Evolutionary conservation across 2,797 vertebrate species (phyloP), one percentile per base, ranked within the genome.

Genomic region (Gadopsis marmoratus): DNA sequence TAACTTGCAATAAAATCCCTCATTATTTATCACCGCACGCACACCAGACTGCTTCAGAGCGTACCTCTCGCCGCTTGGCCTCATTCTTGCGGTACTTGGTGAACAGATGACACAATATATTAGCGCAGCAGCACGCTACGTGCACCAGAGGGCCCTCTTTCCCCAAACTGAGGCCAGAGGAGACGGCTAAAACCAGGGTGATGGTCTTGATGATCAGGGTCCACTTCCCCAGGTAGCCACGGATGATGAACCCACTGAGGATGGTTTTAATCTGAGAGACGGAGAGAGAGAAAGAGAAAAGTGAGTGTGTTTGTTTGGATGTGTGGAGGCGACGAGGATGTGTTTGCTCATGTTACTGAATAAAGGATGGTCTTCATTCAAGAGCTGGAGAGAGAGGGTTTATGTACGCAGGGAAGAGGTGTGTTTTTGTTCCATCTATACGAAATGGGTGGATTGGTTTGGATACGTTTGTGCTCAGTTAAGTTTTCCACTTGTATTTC

Each of bases 161-260:
- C 51, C 98, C 98, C 79, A 99, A 81, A 78, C 97, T 99, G 88
- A 99, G 96, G 21, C 95, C 95, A 0, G 98, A 99, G 11, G 98
- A 98, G 56, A 99, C 98, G 0, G 98, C 98, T 88, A 99, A 80
- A 19, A 98, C 98, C 86, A 99, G 92, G 1, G 98, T 99, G 92
- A 99, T 92, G 51, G 98, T 99, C 95, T 99, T 99, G 86, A 98
- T 97, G 79, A 98, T 92, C 79, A 99, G 91, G 0, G 98, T 99
- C 98, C 98, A 99, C 91, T 99, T 99, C 61, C 98, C 98, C 90
- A 99, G 93, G 94, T 99, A 99, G 76, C 98, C 98, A 8, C 98
- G 96, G 92, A 99, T 99, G 94, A 99, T 99, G 93, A 99, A 99
- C 53, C 98, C 98, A 53, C 98, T 98, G 79, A 99, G 95, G 91